A percentile compares a stretch with the other conserved stretches of the same genome.
phyloP scores from a whole-genome alignment of 2,113 vertebrate species.

The Caracal caracal region DNA sequence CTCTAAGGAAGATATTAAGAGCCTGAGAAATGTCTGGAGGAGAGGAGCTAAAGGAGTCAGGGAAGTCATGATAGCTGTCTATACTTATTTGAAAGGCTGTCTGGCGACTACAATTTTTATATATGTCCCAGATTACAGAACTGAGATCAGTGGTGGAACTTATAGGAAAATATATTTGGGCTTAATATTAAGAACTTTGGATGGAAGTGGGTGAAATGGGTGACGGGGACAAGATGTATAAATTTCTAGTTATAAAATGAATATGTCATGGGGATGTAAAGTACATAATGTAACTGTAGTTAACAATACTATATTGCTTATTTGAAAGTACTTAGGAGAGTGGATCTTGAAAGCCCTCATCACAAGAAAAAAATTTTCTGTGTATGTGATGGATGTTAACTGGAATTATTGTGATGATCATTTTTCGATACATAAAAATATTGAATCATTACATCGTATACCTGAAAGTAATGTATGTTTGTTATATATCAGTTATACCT shows the following conservation, averaged over 20 bases:
- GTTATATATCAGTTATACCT: not conserved
- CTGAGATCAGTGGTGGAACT: not conserved
- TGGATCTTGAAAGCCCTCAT: not conserved
- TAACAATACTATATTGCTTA: not conserved
- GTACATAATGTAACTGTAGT: not conserved
- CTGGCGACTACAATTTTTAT: not conserved
- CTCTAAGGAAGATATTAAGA: not conserved
- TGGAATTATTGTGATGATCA: not conserved
- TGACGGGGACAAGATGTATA: not conserved
- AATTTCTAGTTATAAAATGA: not conserved
- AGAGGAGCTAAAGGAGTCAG: not conserved
- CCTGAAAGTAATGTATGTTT: not conserved
- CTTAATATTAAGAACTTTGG: not conserved
- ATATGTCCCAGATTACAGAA: not conserved
- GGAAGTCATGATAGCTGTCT: not conserved
- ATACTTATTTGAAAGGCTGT: not conserved
- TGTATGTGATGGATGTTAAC: not conserved
- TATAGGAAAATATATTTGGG: not conserved
- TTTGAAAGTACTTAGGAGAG: not conserved
- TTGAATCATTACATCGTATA: not conserved
- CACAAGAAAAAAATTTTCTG: not conserved
- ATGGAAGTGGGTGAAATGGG: not conserved
- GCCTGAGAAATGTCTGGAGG: not conserved
- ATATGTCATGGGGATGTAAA: not conserved
- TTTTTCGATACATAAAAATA: not conserved